Percentiles rank a stretch among this genome's conserved stretches.
phyloP scores from a whole-genome alignment of 1,140 invertebrate species.

The Berghia stephanieae region DNA sequence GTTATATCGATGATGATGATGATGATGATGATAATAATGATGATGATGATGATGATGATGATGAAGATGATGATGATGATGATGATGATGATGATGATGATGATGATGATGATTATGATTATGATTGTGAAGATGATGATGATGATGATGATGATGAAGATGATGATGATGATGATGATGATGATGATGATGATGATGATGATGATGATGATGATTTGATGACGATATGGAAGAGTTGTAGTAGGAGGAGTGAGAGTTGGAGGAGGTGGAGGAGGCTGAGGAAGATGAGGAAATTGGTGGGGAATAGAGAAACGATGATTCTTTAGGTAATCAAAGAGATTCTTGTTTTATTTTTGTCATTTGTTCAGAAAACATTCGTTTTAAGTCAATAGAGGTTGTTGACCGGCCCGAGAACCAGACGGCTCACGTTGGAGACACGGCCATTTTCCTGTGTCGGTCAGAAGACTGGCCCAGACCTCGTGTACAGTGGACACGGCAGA shows the following conservation, averaged over 20 bases:
- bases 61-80: neutral
- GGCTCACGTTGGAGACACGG: constrained; percentile 38
- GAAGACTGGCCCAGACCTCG: constrained; percentile 32
- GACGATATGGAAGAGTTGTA: neutral
- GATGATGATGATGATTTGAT: constrained; percentile 20
- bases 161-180: constrained; percentile 14
- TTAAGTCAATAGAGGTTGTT: constrained; percentile 31
- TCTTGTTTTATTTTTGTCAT: neutral
- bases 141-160: neutral
- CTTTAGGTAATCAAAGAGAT: neutral
- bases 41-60: constrained; percentile 7
- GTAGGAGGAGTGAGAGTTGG: too few species aligned
- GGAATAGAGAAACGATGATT: neutral
- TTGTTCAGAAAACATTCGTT: constrained; percentile 29
- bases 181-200: constrained; percentile 17
- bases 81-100: neutral
- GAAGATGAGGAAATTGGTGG: neutral
- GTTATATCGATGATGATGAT: neutral
- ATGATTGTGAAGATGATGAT: neutral
- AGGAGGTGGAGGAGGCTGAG: neutral
- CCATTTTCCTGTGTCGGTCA: constrained; percentile 37
- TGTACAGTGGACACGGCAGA: constrained; percentile 32
- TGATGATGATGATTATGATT: too few species aligned
- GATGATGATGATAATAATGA: constrained; percentile 5
- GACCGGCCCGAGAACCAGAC: constrained; percentile 37